Base-by-base conservation (phyloP, 2,797 vertebrate species). In the Oreonectes daqikongensis region DNA sequence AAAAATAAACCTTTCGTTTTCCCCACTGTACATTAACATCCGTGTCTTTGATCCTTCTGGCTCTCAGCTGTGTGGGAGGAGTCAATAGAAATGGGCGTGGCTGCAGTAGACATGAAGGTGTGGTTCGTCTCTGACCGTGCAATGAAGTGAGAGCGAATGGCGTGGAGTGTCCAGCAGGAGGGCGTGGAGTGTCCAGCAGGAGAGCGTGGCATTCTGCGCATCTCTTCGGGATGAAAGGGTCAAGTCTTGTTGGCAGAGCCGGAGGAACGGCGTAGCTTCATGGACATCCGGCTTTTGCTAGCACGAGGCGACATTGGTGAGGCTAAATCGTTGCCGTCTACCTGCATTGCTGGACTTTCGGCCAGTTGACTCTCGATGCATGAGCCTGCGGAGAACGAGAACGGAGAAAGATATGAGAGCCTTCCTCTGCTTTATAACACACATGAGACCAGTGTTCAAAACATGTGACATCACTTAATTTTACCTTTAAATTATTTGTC, bases 211-310 rank as follows among this genome's bases (percentile, higher is more conserved):
- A 46, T 17, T 3, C 10, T 17, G 35, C 6, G 22, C 4, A 32
- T 46, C 28, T 38, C 65, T 38, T 40, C 18, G 4, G 9, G 46
- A 22, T 69, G 8, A 26, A 81, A 60, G 79, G 40, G 82, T 93
- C 78, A 99, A 87, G 96, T 96, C 90, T 99, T 99, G 91, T 99
- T 98, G 90, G 97, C 96, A 0, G 97, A 98, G 88, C 96, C 97
- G 0, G 97, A 99, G 65, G 97, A 99, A 81, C 96, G 95, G 14
- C 97, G 95, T 82, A 99, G 93, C 90, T 99, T 99, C 95, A 99
- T 96, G 85, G 97, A 99, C 96, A 99, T 96, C 87, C 97, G 96
- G 87, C 94, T 98, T 93, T 98, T 99, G 95, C 96, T 98, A 94
- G 96, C 95, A 90, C 97, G 95, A 90, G 97, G 96, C 88, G 96